Evolutionary conservation across 2,888 invertebrate species (phyloP), one percentile per base, ranked within the genome.

Genomic region (Parasteatoda lunata): DNA sequence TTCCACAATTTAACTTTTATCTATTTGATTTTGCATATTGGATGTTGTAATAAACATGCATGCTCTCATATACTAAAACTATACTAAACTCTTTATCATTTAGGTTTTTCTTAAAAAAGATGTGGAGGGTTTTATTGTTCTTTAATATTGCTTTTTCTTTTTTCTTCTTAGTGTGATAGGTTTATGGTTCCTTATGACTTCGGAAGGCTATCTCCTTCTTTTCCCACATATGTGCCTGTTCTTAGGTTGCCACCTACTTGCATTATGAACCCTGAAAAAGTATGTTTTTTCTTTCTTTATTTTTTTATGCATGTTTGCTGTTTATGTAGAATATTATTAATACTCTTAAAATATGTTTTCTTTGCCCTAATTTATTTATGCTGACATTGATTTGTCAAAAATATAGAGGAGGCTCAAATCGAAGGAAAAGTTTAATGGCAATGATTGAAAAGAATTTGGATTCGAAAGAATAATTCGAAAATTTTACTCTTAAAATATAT

Each of bases 191-290:
- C 87, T 81, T 81, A 81, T 77, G 87, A 87, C 49, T 78, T 87
- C 68, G 71, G 79, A 68, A 83, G 84, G 51, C 68, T 84, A 54
- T 88, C 88, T 73, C 88, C 83, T 66, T 70, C 88, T 49, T 82
- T 80, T 69, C 77, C 85, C 59, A 70, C 85, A 68, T 80, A 73
- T 81, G 84, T 88, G 73, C 88, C 88, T 71, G 65, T 88, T 71
- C 88, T 82, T 77, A 66, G 83, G 79, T 68, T 84, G 69, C 88
- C 83, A 47, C 54, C 79, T 72, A 52, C 88, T 73, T 80, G 77
- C 76, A 83, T 84, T 77, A 88, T 88, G 88, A 88, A 82, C 70
- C 68, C 88, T 65, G 88, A 88, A 71, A 68, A 84, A 64, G 88
- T 88, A 72, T 80, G 83, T 72, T 30, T 30, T 30, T 30, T 30